Percentiles rank a stretch among this genome's conserved stretches.
phyloP scores from a whole-genome alignment of 2,113 vertebrate genomes.

The Epinephelus moara region DNA sequence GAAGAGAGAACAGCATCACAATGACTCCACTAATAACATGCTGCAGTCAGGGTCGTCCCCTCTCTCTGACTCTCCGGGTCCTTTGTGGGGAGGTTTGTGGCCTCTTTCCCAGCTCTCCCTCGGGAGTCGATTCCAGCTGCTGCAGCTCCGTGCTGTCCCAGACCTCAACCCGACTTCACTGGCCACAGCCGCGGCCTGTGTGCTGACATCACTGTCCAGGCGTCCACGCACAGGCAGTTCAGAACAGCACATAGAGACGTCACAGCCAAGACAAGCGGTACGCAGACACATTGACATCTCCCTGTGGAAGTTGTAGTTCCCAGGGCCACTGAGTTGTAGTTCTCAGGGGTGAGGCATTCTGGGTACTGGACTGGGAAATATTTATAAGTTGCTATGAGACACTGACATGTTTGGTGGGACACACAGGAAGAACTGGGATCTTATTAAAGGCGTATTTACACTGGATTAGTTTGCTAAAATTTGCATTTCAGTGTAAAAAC shows the following conservation, averaged over 20 bases:
- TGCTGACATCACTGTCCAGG: constrained; percentile 71
- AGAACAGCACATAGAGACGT: constrained; percentile 56
- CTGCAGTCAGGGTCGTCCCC: constrained; percentile 46
- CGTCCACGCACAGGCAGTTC: constrained; percentile 46
- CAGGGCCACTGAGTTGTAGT: constrained; percentile 57
- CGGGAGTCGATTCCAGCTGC: constrained; percentile 72
- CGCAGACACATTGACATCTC: constrained; percentile 20
- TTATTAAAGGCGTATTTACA: not conserved
- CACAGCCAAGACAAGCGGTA: constrained; percentile 36
- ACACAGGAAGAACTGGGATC: constrained; percentile 6
- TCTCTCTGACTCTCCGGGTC: constrained; percentile 16
- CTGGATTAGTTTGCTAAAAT: not conserved
- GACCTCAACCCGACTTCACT: constrained; percentile 43
- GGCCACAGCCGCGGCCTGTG: constrained; percentile 44
- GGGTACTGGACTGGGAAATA: constrained; percentile 7
- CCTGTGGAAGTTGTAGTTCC: constrained; percentile 55
- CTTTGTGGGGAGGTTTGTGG: constrained; percentile 59
- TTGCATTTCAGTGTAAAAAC: not conserved
- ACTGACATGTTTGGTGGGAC: constrained; percentile 11
- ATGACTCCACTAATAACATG: constrained; percentile 60
- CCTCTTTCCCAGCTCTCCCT: constrained; percentile 79
- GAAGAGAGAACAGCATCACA: constrained; percentile 54
- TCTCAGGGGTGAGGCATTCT: constrained; percentile 23
- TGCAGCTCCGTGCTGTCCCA: constrained; percentile 41
- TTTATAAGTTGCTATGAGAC: constrained; percentile 44